Percentiles rank a stretch among this genome's conserved stretches.
phyloP scores from a whole-genome alignment of 2,113 vertebrate genomes.

The Paramormyrops kingsleyae region DNA sequence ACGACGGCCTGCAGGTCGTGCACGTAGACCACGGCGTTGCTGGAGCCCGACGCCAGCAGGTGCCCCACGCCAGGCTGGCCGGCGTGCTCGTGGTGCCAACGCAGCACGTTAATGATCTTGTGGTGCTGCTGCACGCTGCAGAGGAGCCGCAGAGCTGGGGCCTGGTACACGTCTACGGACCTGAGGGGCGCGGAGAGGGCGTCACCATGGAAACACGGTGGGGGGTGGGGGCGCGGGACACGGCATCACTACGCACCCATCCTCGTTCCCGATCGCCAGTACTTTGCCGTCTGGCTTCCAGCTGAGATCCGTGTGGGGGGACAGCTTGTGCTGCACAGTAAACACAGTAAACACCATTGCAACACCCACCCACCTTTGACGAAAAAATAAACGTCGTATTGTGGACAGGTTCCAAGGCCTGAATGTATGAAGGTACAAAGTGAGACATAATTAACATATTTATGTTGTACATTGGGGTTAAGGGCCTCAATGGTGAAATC shows the following conservation, averaged over 20 bases:
- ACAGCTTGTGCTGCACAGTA: constrained; percentile 68
- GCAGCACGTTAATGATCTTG: constrained; percentile 84
- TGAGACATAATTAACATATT: background rate
- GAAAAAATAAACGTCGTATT: background rate
- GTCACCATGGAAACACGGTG: background rate
- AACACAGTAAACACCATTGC: background rate
- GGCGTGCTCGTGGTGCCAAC: constrained; percentile 79
- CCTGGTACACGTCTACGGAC: constrained; percentile 78
- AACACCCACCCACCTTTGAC: background rate
- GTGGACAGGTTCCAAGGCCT: background rate
- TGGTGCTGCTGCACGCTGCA: constrained; percentile 92
- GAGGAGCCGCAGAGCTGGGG: constrained; percentile 70
- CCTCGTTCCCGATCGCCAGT: constrained; percentile 91
- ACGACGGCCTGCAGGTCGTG: constrained; percentile 71
- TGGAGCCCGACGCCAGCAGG: constrained; percentile 85
- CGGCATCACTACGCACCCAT: constrained; percentile 72
- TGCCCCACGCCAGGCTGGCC: constrained; percentile 61
- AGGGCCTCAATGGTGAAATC: background rate
- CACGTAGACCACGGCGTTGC: constrained; percentile 80
- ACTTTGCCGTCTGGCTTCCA: constrained; percentile 88
- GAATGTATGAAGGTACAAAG: background rate
- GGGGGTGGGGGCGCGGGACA: background rate
- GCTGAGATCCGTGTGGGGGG: constrained; percentile 83
- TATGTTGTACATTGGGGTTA: background rate
- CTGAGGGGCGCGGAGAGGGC: constrained; percentile 47